Conservation (phyloP, 2,797 vertebrate species). For the Coilia nasus region DNA sequence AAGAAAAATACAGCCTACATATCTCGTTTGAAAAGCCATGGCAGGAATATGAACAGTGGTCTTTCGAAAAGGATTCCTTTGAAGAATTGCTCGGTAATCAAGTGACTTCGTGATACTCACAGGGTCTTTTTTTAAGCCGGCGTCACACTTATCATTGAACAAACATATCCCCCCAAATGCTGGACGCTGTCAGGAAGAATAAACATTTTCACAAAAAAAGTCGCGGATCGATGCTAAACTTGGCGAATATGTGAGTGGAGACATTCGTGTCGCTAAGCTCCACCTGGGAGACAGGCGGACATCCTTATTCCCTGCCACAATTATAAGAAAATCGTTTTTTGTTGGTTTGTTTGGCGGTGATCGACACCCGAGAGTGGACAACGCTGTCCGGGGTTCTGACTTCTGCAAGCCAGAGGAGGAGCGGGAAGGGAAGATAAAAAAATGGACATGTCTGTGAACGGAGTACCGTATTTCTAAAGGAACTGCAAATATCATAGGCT, state of each 20-base stretch:
- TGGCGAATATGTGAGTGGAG: constrained; percentile 58
- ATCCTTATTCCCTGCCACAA: constrained; percentile 56
- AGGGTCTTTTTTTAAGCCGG: neutral
- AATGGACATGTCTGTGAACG: constrained; percentile 35
- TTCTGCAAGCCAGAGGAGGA: constrained; percentile 46
- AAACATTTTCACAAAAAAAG: constrained; percentile 45
- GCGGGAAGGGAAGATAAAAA: constrained; percentile 46
- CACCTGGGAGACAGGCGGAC: constrained; percentile 59
- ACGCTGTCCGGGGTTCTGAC: constrained; percentile 58
- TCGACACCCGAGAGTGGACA: constrained; percentile 58
- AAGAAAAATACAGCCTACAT: constrained; percentile 16
- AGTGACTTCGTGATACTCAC: constrained; percentile 21
- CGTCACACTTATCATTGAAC: constrained; percentile 35
- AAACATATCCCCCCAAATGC: constrained; percentile 30
- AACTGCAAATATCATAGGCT: constrained; percentile 56
- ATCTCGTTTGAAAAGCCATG: constrained; percentile 20
- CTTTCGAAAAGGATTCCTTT: constrained; percentile 43
- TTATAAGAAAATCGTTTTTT: constrained; percentile 58
- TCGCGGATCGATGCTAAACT: constrained; percentile 64
- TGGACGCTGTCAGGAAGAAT: constrained; percentile 49
- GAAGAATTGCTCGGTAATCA: constrained; percentile 39
- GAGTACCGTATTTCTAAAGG: constrained; percentile 43
- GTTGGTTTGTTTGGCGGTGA: constrained; percentile 59
- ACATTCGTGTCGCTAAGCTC: constrained; percentile 48
- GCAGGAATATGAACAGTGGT: constrained; percentile 48